Base-by-base conservation (phyloP, 2,888 invertebrate species). In the Norana najaformis region DNA sequence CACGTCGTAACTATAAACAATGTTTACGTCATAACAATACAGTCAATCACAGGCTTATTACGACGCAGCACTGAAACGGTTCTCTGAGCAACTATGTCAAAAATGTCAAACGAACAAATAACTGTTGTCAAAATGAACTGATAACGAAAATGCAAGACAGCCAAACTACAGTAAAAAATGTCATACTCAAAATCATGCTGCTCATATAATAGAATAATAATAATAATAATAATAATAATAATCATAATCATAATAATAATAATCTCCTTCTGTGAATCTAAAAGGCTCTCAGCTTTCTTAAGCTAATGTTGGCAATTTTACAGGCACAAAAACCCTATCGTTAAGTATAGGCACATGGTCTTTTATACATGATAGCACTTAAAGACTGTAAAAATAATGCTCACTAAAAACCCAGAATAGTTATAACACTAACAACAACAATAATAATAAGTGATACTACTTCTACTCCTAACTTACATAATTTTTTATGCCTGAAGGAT, bases 101-200 rank as follows among this genome's bases (percentile, higher is more conserved):
- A 69, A 69, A 69, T n/a, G 69, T 69, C 30, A 69, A 69, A 69
- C 69, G 11, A 69, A 69, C 69, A 69, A 69, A 69, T 16, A 69
- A 69, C 69, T 69, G 69, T n/a, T 69, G 69, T 69, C 69, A n/a
- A 69, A 69, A n/a, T 69, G 69, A 69, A 69, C 69, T 69, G 69
- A 69, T 69, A 69, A 69, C 30, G 69, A 69, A 69, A 53, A 69
- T n/a, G 69, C 69, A 69, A 69, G 69, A 69, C 69, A n/a, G 69
- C 69, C n/a, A n/a, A 69, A 69, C 69, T 69, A 69, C 69, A n/a
- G n/a, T 69, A 69, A 69, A 69, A 69, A 69, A 69, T 69, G 69
- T 69, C 69, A 69, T 69, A n/a, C 69, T 69, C 30, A 69, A 30
- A 69, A n/a, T 69, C n/a, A 13, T 69, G 69, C 69, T 69, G 69